phyloP scores from a whole-genome alignment of 2,797 vertebrate genomes.

The Enteromius thamalakanensis region DNA sequence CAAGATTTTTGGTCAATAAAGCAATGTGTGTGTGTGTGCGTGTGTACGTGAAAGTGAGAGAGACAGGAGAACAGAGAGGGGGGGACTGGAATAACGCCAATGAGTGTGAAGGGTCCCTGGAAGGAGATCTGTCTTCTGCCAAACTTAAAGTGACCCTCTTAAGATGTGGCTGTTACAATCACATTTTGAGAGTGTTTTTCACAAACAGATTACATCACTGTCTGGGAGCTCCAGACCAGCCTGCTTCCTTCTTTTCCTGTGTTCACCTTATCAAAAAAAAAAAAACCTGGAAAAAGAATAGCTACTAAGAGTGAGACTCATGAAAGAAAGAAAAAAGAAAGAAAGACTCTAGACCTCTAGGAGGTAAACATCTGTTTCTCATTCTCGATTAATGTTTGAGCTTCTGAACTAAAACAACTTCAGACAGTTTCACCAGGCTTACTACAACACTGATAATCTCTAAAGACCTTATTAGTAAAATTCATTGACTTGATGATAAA shows the following conservation, averaged over 20 bases:
- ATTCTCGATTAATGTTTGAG: constrained; percentile 31
- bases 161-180: constrained; percentile 55
- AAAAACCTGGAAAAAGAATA: constrained; percentile 52
- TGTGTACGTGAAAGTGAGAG: background rate
- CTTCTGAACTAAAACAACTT: constrained; percentile 36
- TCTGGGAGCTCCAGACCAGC: constrained; percentile 65
- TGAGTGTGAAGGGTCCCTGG: background rate
- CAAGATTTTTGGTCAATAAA: constrained; percentile 11
- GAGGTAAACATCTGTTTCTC: constrained; percentile 54
- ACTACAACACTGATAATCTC: background rate
- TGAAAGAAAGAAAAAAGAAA: background rate
- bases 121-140: constrained; percentile 1
- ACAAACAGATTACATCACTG: constrained; percentile 71
- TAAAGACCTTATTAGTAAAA: background rate
- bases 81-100: background rate
- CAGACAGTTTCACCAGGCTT: background rate
- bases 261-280: constrained; percentile 63
- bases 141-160: constrained; percentile 29
- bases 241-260: constrained; percentile 48
- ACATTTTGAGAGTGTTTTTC: constrained; percentile 55
- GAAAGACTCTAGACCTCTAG: background rate
- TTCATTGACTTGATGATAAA: background rate
- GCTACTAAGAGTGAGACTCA: background rate
- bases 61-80: background rate
- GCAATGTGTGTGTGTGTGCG: background rate